Evolutionary conservation across 2,797 vertebrate species (phyloP).

Genomic region (Thunnus albacares): DNA sequence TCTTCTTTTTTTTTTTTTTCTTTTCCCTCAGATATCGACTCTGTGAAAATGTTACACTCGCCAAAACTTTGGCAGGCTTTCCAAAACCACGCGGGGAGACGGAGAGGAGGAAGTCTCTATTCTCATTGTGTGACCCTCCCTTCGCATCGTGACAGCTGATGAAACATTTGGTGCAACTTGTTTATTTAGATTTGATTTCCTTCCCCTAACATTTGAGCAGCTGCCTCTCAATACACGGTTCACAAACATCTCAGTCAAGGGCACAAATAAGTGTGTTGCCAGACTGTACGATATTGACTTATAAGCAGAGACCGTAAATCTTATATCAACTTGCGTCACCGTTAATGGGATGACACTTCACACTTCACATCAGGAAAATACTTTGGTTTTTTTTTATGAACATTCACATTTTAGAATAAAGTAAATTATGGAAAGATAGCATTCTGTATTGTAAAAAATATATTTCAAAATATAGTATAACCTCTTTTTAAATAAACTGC

Average conservation of each 20-base stretch:
- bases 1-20: neutral
- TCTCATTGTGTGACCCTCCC: slow-evolving; percentile 58
- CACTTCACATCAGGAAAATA: neutral
- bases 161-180: slow-evolving; percentile 80
- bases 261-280: slow-evolving; percentile 58
- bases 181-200: slow-evolving; percentile 79
- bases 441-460: neutral
- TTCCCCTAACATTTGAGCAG: slow-evolving; percentile 67
- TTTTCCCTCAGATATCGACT: slow-evolving; percentile 2
- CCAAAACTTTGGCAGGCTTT: slow-evolving; percentile 51
- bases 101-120: slow-evolving; percentile 48
- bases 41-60: slow-evolving; percentile 31
- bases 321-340: slow-evolving; percentile 5
- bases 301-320: slow-evolving; percentile 29
- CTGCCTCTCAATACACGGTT: slow-evolving; percentile 68
- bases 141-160: slow-evolving; percentile 73
- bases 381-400: neutral
- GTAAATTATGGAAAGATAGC: neutral
- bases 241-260: slow-evolving; percentile 68
- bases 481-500: no score
- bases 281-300: slow-evolving; percentile 36
- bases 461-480: neutral
- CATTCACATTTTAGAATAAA: slow-evolving; percentile 3
- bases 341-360: neutral
- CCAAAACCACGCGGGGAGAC: slow-evolving; percentile 29